Base-by-base conservation (phyloP, 1,140 invertebrate species). In the Drosophila hydei region DNA sequence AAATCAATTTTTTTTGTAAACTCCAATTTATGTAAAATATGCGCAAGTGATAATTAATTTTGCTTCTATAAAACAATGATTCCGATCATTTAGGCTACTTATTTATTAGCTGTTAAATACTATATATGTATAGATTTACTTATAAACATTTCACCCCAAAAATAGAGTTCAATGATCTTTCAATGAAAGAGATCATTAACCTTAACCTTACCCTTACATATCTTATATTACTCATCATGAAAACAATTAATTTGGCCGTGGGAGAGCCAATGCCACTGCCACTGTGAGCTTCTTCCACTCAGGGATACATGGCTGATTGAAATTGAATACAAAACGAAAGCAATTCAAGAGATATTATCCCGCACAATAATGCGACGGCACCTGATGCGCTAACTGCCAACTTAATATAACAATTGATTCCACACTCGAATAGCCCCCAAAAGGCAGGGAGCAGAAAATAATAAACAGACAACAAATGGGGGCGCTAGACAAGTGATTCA, bases 281-380 rank as follows among this genome's bases (percentile, higher is more conserved):
- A 30, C 33, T 65, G 77, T 68, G 77, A 80, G 80, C 70, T 77
- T 38, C 70, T 77, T 38, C 56, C 65, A 80, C 74, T 85, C 51
- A 77, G 87, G 81, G 81, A 85, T 85, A 60, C 63, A 81, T 58
- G 81, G 70, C 74, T 85, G 77, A 81, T 77, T 87, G 77, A 75
- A 63, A 85, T 77, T 69, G 81, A 87, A 85, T 87, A 77, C 40
- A 65, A 43, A 18, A 36, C 19, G 2, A 52, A 36, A 56, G 74
- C 71, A 81, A 77, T 83, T 75, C 59, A 40, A 67, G 42, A 42
- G 23, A 60, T 40, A 80, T 85, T 80, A 87, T 65, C 6, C 23
- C 12, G 30, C 30, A 77, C 60, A 63, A 77, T 72, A 42, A 64
- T 67, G 42, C 70, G 73, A 87, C 75, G 78, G 77, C 77, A 80